Percentiles rank a stretch among this genome's conserved stretches.
These are phyloP conservation scores for Erpornis zantholeuca DNA, from an alignment of 2,113 vertebrate genomes.

Conservation along the genomic window DNA sequence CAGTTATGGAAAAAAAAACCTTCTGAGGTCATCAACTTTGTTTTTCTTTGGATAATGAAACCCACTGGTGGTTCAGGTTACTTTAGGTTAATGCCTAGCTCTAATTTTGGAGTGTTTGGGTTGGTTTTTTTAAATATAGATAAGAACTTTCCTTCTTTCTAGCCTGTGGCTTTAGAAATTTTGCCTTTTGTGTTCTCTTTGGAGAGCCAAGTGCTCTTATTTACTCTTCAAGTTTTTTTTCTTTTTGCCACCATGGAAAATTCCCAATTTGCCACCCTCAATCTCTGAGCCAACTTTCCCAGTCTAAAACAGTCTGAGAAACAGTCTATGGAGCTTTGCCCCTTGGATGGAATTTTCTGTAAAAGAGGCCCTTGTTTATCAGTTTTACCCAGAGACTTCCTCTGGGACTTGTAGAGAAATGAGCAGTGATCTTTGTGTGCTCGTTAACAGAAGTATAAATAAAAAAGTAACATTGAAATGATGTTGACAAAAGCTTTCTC, in stretches of 20 bases:
- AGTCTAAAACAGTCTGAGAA: background rate
- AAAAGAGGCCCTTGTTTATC: background rate
- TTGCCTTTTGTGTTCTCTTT: background rate
- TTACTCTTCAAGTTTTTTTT: background rate
- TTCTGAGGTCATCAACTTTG: background rate
- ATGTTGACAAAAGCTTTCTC: constrained; percentile 28
- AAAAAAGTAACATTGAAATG: background rate
- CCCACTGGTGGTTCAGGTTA: background rate
- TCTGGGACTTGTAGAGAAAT: background rate
- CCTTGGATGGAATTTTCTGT: background rate
- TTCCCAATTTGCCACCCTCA: background rate
- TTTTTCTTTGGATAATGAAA: background rate
- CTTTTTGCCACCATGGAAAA: background rate
- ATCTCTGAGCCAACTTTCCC: background rate
- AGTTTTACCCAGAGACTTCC: background rate
- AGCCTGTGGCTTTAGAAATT: background rate
- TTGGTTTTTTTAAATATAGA: background rate
- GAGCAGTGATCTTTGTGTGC: background rate
- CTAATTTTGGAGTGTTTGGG: background rate
- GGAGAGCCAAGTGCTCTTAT: background rate
- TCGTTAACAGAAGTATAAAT: background rate
- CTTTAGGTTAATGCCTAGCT: background rate
- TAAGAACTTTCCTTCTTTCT: background rate
- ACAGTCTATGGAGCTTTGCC: background rate
- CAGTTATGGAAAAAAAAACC: rapidly evolving